Conservation (phyloP, 2,113 vertebrate species). For the Jacana jacana region DNA sequence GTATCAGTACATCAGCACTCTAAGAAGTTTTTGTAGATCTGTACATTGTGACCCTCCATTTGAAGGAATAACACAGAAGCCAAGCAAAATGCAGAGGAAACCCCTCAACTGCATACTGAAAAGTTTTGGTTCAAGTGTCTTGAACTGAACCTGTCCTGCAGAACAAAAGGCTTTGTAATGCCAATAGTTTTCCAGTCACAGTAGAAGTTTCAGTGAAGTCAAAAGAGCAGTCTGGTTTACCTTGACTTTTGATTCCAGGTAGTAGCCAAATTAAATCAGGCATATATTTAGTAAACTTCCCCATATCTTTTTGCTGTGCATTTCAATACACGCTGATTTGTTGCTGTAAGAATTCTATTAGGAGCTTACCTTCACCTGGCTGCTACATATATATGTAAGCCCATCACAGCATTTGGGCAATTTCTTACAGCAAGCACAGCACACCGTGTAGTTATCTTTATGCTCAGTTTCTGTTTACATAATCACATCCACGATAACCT, state of each 20-base stretch:
- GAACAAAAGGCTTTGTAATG: not conserved
- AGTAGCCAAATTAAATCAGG: not conserved
- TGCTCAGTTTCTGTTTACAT: not conserved
- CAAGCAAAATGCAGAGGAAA: not conserved
- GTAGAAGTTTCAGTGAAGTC: not conserved
- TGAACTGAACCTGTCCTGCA: not conserved
- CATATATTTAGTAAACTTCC: not conserved
- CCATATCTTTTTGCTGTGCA: not conserved
- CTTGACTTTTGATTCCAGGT: not conserved
- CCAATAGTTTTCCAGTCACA: not conserved
- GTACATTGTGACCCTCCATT: not conserved
- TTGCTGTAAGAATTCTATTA: not conserved
- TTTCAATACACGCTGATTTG: not conserved
- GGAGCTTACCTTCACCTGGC: not conserved
- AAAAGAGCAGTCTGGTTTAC: not conserved
- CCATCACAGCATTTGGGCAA: too few relatives aligned
- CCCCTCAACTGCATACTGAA: not conserved
- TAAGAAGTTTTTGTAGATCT: not conserved
- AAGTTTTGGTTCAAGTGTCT: not conserved
- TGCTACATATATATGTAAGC: not conserved
- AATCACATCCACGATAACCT: accelerated
- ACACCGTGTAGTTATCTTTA: not conserved
- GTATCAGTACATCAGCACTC: not conserved
- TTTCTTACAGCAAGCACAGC: not conserved
- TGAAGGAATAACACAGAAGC: not conserved